Conservation (phyloP, 2,113 vertebrate genomes). For the Pachycephala philippinensis region DNA sequence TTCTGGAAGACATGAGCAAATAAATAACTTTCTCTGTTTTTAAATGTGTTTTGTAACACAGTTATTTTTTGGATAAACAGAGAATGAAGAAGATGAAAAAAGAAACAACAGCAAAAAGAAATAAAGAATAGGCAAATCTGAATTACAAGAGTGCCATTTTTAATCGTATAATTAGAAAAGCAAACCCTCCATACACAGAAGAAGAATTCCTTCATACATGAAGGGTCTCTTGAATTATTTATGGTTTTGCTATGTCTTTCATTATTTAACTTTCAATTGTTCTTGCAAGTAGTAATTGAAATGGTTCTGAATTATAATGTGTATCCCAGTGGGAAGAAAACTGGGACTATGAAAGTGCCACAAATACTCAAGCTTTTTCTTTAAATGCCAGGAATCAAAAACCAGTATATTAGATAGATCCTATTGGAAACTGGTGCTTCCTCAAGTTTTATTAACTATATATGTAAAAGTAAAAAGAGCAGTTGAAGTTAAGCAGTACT, state of each 20-base stretch:
- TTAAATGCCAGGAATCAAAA: constrained; percentile 17
- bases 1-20: neutral
- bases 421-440: constrained; percentile 47
- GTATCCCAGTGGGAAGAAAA: neutral
- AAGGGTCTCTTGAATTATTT: neutral
- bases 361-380: constrained; percentile 6
- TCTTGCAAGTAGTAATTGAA: neutral
- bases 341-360: neutral
- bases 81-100: neutral
- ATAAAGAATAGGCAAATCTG: neutral
- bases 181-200: neutral
- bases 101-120: neutral
- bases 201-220: neutral
- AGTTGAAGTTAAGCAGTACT: neutral
- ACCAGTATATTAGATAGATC: neutral
- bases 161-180: neutral
- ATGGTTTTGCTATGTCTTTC: neutral
- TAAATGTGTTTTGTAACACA: neutral
- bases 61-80: neutral
- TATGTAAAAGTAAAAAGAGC: neutral
- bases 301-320: neutral
- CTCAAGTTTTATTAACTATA: constrained; percentile 42
- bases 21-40: neutral
- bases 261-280: neutral
- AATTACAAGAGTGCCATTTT: neutral